Base-by-base conservation (phyloP, 2,888 invertebrate genomes). In the Neoascia interrupta region DNA sequence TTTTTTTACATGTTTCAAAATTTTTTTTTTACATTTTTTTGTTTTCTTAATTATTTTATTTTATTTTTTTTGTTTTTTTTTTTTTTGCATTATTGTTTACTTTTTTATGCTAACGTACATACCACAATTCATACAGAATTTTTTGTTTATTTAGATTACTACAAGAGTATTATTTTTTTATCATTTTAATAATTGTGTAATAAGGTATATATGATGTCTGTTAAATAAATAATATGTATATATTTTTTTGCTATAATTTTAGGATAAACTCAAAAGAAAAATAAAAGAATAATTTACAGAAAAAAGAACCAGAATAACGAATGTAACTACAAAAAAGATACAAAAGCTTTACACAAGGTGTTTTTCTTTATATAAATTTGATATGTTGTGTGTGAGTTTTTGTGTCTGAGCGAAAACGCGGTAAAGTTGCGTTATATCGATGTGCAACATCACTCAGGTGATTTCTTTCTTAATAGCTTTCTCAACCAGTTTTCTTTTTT, bases 151-250 rank as follows among this genome's bases (percentile, higher is more conserved):
- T 63, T 56, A 56, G 58, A 36, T 31, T 47, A 60, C 45, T 34
- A 53, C 53, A 68, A 56, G 61, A 68, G 49, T 61, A 74, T 69
- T 74, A 64, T 34, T 39, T 36, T 60, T 53, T 11, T 26, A 36
- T 4, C 8, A 45, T 47, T n/a, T 47, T 26, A 26, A 45, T 60
- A 64, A 39, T 15, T 19, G 61, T 74, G 60, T 68, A 61, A 54
- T 66, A 51, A n/a, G 31, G 66, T 49, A 58, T 66, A 51, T 74
- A 64, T 43, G 21, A 41, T 53, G 47, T 60, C 34, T 58, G 16
- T 60, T 58, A 21, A 60, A 76, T 72, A 72, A 76, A 72, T 64
- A 64, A 53, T 64, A 64, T 53, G 60, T 58, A 3, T n/a, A n/a
- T n/a, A 16, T 53, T 66, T 28, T 54, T 74, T 54, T 31, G 37